These are phyloP conservation scores for Alcedo atthis DNA, from an alignment of 2,797 vertebrate genomes.

Conservation along the genomic window DNA sequence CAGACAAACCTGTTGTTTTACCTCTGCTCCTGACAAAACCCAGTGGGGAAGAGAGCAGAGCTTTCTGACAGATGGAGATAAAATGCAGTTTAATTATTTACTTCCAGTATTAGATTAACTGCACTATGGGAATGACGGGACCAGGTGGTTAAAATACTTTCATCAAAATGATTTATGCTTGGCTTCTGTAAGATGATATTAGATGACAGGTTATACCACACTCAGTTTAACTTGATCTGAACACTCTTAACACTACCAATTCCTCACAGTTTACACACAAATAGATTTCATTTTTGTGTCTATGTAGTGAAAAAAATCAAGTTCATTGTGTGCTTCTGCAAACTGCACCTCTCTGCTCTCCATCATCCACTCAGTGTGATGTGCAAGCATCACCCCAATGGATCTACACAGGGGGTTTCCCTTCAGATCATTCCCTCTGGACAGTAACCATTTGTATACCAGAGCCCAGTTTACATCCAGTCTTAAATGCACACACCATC, in stretches of 20 bases:
- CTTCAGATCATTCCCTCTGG: neutral
- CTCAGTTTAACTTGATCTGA: neutral
- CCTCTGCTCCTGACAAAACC: neutral
- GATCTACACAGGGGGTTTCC: too few relatives aligned
- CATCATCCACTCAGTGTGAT: neutral
- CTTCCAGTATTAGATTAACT: neutral
- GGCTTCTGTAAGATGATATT: neutral
- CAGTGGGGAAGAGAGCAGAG: neutral
- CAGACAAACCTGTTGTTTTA: neutral
- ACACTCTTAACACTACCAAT: accelerated
- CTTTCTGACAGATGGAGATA: neutral
- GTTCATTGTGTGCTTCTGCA: neutral
- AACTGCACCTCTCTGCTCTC: neutral
- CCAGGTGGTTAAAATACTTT: neutral
- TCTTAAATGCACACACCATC: neutral
- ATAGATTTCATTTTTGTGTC: neutral
- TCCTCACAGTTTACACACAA: neutral
- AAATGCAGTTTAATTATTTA: neutral
- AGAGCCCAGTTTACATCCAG: neutral
- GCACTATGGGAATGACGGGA: accelerated
- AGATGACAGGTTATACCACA: neutral
- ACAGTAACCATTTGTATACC: neutral
- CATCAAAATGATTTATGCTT: neutral
- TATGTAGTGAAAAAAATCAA: neutral
- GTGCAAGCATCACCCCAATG: accelerated